phyloP scores from a whole-genome alignment of 2,113 vertebrate genomes.

The Menura novaehollandiae region DNA sequence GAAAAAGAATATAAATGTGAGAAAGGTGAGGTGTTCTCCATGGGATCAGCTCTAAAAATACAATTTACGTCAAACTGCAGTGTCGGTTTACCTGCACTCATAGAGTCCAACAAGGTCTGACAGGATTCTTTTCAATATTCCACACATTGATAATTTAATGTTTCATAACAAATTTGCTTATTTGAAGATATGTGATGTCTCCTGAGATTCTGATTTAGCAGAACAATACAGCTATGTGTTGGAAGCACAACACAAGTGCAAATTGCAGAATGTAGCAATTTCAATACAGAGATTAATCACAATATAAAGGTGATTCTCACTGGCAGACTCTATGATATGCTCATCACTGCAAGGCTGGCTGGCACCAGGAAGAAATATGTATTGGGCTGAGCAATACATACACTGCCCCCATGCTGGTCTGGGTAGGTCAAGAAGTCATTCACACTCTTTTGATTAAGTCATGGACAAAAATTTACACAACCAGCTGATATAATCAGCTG shows the following conservation, averaged over 20 bases:
- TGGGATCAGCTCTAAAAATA: background rate
- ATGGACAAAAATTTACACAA: background rate
- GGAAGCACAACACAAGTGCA: background rate
- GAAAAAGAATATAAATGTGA: background rate
- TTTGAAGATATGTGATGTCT: background rate
- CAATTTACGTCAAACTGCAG: background rate
- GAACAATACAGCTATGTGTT: background rate
- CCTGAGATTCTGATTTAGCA: background rate
- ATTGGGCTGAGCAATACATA: background rate
- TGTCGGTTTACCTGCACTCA: background rate
- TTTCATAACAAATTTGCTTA: background rate
- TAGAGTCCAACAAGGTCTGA: background rate
- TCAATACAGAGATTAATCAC: background rate
- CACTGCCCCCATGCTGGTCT: background rate
- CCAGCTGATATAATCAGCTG: background rate
- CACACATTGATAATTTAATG: background rate
- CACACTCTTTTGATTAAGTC: background rate
- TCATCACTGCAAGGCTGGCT: fast-evolving
- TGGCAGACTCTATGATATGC: background rate
- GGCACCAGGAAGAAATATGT: background rate
- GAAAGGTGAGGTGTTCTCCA: background rate
- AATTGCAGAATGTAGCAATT: background rate
- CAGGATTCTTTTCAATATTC: background rate
- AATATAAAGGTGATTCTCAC: background rate
- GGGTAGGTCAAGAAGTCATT: background rate